Conservation (phyloP, 2,797 vertebrate species). For the Macrochelys suwanniensis region DNA sequence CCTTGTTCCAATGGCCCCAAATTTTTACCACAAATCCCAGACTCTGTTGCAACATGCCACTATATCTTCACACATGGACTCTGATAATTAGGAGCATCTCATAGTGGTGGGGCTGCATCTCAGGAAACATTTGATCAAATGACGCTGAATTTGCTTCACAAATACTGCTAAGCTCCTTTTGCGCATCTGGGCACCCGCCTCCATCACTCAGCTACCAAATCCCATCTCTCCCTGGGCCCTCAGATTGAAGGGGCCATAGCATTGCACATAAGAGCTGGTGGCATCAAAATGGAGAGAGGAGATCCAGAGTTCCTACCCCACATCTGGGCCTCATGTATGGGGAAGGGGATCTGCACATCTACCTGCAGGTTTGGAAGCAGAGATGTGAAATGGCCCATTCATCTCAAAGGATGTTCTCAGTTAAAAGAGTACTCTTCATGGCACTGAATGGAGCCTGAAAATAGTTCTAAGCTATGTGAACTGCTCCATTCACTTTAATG, state of each 20-base stretch:
- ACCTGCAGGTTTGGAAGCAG: neutral
- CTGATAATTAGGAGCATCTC: neutral
- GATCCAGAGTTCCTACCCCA: neutral
- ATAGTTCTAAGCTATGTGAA: too few relatives aligned
- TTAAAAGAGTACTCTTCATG: neutral
- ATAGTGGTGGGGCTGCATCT: neutral
- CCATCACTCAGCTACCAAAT: neutral
- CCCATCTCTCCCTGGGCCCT: too few relatives aligned
- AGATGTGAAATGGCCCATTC: neutral
- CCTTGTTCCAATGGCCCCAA: neutral
- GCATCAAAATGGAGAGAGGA: neutral
- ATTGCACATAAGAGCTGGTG: neutral
- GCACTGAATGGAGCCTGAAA: neutral
- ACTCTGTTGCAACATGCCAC: neutral
- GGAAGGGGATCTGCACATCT: neutral
- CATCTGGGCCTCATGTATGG: neutral
- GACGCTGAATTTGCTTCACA: neutral
- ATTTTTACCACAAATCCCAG: neutral
- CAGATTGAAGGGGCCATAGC: neutral
- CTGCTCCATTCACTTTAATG: neutral
- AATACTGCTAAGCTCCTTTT: neutral
- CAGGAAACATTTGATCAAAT: neutral
- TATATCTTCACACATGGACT: neutral
- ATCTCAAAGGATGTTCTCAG: neutral
- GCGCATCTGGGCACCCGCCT: neutral